Evolutionary conservation across 2,797 vertebrate species (phyloP).

Genomic region (Erethizon dorsatum): DNA sequence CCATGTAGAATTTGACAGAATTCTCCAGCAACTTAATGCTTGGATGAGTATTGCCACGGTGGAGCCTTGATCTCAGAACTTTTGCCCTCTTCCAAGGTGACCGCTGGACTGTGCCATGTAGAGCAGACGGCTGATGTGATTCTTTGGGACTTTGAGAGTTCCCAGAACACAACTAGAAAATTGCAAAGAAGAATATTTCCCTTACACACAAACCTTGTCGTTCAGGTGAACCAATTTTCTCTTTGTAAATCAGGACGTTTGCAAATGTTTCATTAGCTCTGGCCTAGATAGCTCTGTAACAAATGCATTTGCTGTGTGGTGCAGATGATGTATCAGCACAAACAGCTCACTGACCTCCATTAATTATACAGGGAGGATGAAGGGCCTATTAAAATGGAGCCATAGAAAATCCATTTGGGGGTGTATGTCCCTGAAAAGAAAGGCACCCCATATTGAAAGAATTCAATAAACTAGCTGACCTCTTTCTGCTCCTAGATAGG

Average conservation of each 20-base stretch:
- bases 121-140: background rate
- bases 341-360: constrained; percentile 66
- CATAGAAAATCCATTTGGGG: constrained; percentile 15
- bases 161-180: constrained; percentile 44
- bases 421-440: constrained; percentile 38
- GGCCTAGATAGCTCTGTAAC: constrained; percentile 74
- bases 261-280: constrained; percentile 57
- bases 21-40: background rate
- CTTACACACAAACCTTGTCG: constrained; percentile 73
- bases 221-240: constrained; percentile 74
- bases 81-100: constrained; percentile 44
- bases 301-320: constrained; percentile 32
- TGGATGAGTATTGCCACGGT: background rate
- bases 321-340: constrained; percentile 65
- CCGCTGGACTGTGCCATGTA: background rate
- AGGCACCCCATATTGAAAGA: background rate
- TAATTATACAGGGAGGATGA: constrained; percentile 67
- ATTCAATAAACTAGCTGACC: background rate
- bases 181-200: constrained; percentile 66
- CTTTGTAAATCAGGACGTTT: constrained; percentile 70
- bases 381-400: constrained; percentile 32
- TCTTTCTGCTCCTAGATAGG: background rate
- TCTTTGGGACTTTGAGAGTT: constrained; percentile 26
- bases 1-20: background rate
- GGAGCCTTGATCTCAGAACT: background rate